Evolutionary conservation across 2,797 vertebrate genomes (phyloP).

Genomic region (Spinus pinus): DNA sequence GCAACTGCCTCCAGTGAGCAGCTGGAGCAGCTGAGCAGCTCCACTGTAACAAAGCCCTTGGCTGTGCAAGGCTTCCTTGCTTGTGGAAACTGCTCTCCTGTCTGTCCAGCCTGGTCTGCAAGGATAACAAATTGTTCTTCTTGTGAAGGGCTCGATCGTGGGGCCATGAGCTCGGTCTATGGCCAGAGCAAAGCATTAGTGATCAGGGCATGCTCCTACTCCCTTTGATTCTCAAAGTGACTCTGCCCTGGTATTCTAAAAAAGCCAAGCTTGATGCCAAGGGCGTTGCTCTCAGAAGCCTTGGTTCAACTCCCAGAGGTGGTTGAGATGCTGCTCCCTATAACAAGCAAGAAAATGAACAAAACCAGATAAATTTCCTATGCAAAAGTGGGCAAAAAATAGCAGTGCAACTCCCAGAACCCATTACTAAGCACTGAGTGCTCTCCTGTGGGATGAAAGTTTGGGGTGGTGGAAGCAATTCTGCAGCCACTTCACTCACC

Average conservation of each 20-base stretch:
- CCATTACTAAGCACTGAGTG: not conserved
- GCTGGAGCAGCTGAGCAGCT: too few relatives aligned
- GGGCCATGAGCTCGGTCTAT: not conserved
- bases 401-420: not conserved
- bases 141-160: rapidly evolving
- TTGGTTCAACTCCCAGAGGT: not conserved
- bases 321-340: not conserved
- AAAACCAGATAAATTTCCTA: not conserved
- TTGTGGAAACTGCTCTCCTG: not conserved
- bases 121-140: not conserved
- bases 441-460: not conserved
- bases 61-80: not conserved
- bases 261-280: not conserved
- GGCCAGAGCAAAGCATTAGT: not conserved
- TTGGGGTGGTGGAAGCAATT: not conserved
- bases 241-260: not conserved
- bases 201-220: not conserved
- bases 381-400: not conserved
- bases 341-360: not conserved
- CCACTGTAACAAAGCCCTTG: rapidly evolving
- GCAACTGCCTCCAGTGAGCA: not conserved
- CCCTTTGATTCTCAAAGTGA: not conserved
- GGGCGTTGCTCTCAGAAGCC: not conserved
- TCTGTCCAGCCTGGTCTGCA: not conserved
- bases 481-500: not conserved